phyloP scores from a whole-genome alignment of 2,888 invertebrate species.

The Ariolimax columbianus region DNA sequence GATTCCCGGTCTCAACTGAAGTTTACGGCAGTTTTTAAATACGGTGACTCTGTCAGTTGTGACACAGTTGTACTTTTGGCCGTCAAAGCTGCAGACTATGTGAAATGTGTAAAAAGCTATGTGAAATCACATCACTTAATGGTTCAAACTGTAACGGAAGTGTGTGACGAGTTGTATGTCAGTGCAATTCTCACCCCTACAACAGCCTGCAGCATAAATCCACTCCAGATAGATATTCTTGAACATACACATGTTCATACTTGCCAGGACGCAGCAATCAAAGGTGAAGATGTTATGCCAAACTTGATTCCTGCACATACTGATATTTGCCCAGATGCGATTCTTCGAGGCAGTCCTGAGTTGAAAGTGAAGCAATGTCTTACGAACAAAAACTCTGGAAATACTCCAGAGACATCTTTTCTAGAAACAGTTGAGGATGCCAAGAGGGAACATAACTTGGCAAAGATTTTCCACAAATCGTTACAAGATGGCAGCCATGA shows the following conservation, averaged over 20 bases:
- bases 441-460: neutral
- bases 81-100: constrained; percentile 28
- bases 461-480: neutral
- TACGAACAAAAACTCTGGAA: neutral
- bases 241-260: neutral
- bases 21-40: constrained; percentile 37
- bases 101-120: constrained; percentile 7
- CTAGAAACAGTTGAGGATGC: neutral
- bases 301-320: neutral
- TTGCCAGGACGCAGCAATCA: neutral
- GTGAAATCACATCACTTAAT: neutral
- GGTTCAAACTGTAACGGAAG: constrained; percentile 38
- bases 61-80: constrained; percentile 16
- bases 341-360: no score
- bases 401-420: neutral
- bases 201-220: neutral
- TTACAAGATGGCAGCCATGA: no score
- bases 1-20: constrained; percentile 8
- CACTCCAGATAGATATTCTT: neutral
- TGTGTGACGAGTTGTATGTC: constrained; percentile 34
- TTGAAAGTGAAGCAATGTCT: neutral
- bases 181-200: constrained; percentile 19
- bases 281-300: neutral
- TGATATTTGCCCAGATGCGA: neutral
- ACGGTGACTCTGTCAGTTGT: neutral